Base-by-base conservation (phyloP, 2,888 invertebrate species). In the Eugnorisma glareosa region DNA sequence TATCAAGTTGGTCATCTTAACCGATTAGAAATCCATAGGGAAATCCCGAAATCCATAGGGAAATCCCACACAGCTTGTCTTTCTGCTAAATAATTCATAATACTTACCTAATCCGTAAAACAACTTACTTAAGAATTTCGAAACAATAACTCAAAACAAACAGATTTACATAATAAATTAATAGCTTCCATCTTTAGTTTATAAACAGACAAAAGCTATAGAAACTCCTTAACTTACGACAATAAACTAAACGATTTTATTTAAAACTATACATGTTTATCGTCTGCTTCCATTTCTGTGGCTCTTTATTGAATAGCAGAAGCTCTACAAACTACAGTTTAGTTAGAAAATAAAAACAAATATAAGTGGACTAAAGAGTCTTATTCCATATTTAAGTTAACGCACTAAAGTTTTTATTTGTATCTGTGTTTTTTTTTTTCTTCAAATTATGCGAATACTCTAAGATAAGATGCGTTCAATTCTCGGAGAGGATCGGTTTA, bases 201-300 rank as follows among this genome's bases (percentile, higher is more conserved):
- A n/a, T 18, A 37, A 15, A 64, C 40, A 48, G 45, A 67, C 31
- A 63, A 67, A 70, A 71, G 45, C 72, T 57, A 54, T 43, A 73
- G 45, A 43, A 79, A 21, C 51, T 73, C 43, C 64, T 43, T 13
- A 81, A 76, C 57, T 69, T 71, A 75, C 35, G 63, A 68, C 31
- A 81, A 81, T 84, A 84, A 81, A 83, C 71, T 67, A 28, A 31
- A 74, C n/a, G 6, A n/a, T 48, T 84, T 83, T 83, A 75, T 73
- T 75, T 72, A 54, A 45, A 72, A 72, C 67, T 61, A 76, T 63
- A 68, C 43, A 31, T 28, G 48, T 37, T 73, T 69, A 72, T 45
- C 57, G 66, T 75, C 57, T 54, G 45, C 48, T 74, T 72, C 61
- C 67, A 61, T 73, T 80, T 71, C 35, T 74, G 69, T 69, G 64